Evolutionary conservation across 2,113 vertebrate species (phyloP).

Genomic region (Galeopterus variegatus): DNA sequence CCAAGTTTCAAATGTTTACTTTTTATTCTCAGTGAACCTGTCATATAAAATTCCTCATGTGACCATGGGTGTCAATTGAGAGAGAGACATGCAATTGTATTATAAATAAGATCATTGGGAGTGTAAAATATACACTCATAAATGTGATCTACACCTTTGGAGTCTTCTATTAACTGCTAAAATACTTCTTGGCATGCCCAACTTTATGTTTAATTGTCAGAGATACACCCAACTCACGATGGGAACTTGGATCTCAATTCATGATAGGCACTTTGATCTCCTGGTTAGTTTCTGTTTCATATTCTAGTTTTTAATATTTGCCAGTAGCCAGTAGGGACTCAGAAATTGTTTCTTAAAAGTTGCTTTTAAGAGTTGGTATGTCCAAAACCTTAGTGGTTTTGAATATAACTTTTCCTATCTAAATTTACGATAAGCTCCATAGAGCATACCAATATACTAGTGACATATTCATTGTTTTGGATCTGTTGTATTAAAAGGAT

Average conservation of each 20-base stretch:
- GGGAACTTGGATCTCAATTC: not conserved
- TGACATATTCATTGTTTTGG: not conserved
- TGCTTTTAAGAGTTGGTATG: not conserved
- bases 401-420: not conserved
- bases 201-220: not conserved
- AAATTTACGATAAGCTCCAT: not conserved
- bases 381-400: not conserved
- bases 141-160: not conserved
- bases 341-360: not conserved
- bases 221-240: not conserved
- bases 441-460: not conserved
- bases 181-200: not conserved
- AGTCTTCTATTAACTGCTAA: not conserved
- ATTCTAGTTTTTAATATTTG: not conserved
- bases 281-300: not conserved
- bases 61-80: not conserved
- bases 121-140: not conserved
- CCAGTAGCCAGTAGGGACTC: not conserved
- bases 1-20: not conserved
- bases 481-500: not conserved
- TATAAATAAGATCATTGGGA: not conserved
- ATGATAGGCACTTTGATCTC: not conserved
- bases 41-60: not conserved
- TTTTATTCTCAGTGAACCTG: slow-evolving; percentile 14
- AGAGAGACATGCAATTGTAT: not conserved